These are phyloP conservation scores for Varanus salvator DNA, from an alignment of 2,113 vertebrate species.

Conservation along the genomic window DNA sequence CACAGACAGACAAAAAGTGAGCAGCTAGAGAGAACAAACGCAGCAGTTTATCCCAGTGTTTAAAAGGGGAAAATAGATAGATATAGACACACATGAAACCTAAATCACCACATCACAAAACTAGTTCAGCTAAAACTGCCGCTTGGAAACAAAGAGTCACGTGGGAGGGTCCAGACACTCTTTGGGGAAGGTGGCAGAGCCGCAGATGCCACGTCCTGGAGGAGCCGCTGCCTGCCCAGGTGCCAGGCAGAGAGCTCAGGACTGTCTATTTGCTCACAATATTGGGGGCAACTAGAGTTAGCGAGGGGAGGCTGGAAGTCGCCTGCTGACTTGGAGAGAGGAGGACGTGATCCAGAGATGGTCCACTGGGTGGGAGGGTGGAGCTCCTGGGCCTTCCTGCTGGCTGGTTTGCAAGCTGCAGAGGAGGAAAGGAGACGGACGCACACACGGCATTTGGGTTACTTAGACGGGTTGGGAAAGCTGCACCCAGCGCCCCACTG, in stretches of 20 bases:
- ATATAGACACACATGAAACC: slow-evolving; percentile 37
- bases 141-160: slow-evolving; percentile 79
- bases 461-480: background rate
- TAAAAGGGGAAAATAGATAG: slow-evolving; percentile 40
- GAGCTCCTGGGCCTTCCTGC: slow-evolving; percentile 82
- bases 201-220: slow-evolving; percentile 74
- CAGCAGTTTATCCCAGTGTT: slow-evolving; percentile 75
- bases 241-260: slow-evolving; percentile 75
- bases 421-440: background rate
- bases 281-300: slow-evolving; percentile 85
- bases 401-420: slow-evolving; percentile 80
- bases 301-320: slow-evolving; percentile 79
- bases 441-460: background rate
- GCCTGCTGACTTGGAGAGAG: slow-evolving; percentile 78
- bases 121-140: slow-evolving; percentile 80
- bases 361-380: slow-evolving; percentile 77
- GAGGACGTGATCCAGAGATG: slow-evolving; percentile 81
- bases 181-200: slow-evolving; percentile 72
- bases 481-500: too few relatives aligned
- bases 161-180: slow-evolving; percentile 75
- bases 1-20: slow-evolving; percentile 61
- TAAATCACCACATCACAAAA: slow-evolving; percentile 82
- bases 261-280: slow-evolving; percentile 82
- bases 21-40: slow-evolving; percentile 69
- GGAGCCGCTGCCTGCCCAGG: slow-evolving; percentile 68